Conservation (phyloP, 2,797 vertebrate species). For the Scyliorhinus canicula region DNA sequence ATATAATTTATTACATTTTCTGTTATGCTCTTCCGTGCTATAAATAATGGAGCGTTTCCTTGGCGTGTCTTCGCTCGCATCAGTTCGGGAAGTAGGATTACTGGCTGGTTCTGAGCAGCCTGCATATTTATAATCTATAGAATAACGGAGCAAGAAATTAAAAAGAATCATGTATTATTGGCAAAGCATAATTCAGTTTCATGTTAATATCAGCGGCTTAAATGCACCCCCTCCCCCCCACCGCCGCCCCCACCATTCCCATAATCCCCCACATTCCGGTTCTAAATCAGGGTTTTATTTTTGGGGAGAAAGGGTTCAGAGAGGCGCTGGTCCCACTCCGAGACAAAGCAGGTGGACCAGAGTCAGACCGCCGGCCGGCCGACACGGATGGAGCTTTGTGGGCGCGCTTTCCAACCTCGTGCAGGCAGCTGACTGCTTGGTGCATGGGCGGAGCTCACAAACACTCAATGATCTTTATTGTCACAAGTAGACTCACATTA, state of each 20-base stretch:
- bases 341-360: not conserved
- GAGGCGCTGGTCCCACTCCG: too few relatives aligned
- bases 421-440: too few relatives aligned
- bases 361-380: not conserved
- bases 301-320: too few relatives aligned
- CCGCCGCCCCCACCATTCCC: too few relatives aligned
- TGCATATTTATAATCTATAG: constrained; percentile 16
- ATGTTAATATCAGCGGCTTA: not conserved
- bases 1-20: constrained; percentile 12
- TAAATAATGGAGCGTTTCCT: not conserved
- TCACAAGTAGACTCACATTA: too few relatives aligned
- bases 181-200: constrained; percentile 6
- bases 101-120: not conserved
- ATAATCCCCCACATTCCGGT: too few relatives aligned
- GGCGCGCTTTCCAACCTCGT: too few relatives aligned
- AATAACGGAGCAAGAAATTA: constrained; percentile 15
- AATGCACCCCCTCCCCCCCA: not conserved
- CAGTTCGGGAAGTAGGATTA: not conserved
- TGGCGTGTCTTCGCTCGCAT: not conserved
- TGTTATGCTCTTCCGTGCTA: not conserved
- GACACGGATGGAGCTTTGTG: not conserved
- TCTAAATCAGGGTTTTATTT: not conserved
- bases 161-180: not conserved
- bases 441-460: too few relatives aligned
- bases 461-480: too few relatives aligned